Evolutionary conservation across 2,888 invertebrate species (phyloP), one percentile per base, ranked within the genome.

Genomic region (Germaria angustata): DNA sequence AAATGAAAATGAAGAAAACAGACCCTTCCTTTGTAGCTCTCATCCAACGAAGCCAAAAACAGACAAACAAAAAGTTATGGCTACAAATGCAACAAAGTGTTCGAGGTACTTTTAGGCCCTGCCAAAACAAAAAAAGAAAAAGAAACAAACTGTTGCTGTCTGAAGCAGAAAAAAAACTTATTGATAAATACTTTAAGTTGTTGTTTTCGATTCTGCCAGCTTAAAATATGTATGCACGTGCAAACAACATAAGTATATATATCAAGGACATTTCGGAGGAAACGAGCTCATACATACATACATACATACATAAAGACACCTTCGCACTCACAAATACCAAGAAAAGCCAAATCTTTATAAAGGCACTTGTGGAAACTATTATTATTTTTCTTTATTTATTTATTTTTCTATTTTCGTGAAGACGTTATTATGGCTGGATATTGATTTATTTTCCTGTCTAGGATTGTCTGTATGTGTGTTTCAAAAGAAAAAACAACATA

Each of bases 391-490:
- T 17, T 13, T 17, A 22, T 41, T 24, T 39, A 15, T 2, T 11
- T 9, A 20, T 53, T 20, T 41, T 22, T 44, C 41, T 3, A 39
- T 36, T 36, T 20, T 2, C 39, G 9, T 6, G 34, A 59, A 32
- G 59, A 61, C 61, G 55, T 77, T 61, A 72, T 77, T 81, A 34
- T 72, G 72, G 55, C 46, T 72, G 41, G 46, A 68, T 81, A 81
- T 77, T 77, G 81, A 77, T 81, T 81, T 81, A 68, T 77, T 71
- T 59, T 61, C 39, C 32, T 68, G 72, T 61, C 61, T 63, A 66
- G 65, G 59, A 44, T 71, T 71, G 46, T 59, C 17, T 55, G 66
- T 63, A 66, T 71, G 46, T 59, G 22, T 55, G 66, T 63, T 61
- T 72, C 72, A 71, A 59, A 71, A 76, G 46, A 44, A 22, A 57